Evolutionary conservation across 2,888 invertebrate genomes (phyloP), one percentile per base, ranked within the genome.

Genomic region (Agriopis aurantiaria): DNA sequence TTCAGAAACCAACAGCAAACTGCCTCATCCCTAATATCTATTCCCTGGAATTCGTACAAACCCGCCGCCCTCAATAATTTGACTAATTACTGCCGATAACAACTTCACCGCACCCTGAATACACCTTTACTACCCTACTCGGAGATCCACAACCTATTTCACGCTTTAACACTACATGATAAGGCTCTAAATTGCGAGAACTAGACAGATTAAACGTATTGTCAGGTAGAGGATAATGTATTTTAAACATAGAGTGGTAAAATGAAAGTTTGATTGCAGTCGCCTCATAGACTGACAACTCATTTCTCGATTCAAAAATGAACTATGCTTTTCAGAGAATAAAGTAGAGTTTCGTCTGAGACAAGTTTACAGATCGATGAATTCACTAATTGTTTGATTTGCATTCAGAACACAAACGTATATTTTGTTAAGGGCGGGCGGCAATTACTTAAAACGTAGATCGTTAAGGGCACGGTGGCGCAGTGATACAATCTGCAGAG

Each of bases 1-100:
- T 33, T 4, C 1, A 33, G 33, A 33, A 33, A 33, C 10, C n/a
- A 6, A 12, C 48, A n/a, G 6, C 48, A 1, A 33, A 33, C 33
- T 4, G 33, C 33, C 33, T 33, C 33, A 33, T 3, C 33, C 33
- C 33, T 33, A 33, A 5, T 33, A 33, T 48, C n/a, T n/a, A 3
- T n/a, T 12, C n/a, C 0, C 55, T n/a, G 14, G 52, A 17, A 45
- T 33, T 57, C 67, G 23, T 49, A 68, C 72, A 76, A 80, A 81
- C 78, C 82, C 85, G 77, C 78, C 75, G 73, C 84, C 83, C 82
- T 77, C 74, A 81, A 85, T 91, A 89, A 91, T 91, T 91, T 88
- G 83, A 88, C 91, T 91, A 92, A 92, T 91, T 91, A 89, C 87
- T 80, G 74, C 69, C 74, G 79, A 82, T 86, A 87, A 86, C 87